Conservation (phyloP, 2,797 vertebrate genomes). For the Periparus ater region DNA sequence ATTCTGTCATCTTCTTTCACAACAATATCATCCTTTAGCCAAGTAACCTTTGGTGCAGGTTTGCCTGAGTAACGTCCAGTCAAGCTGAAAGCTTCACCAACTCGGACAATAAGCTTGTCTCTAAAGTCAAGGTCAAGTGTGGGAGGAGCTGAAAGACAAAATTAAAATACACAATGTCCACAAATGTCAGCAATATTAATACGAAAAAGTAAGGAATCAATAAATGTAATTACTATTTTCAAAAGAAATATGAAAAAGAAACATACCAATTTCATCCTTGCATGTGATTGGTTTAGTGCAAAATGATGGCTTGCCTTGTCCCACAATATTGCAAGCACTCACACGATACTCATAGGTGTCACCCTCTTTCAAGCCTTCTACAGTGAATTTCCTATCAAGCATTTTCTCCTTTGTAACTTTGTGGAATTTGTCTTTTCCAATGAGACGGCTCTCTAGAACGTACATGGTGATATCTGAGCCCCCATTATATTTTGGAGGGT, state of each 20-base stretch:
- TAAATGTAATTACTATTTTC: neutral
- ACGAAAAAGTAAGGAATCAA: neutral
- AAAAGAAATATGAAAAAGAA: neutral
- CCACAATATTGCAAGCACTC: constrained; percentile 92
- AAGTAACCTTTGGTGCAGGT: constrained; percentile 89
- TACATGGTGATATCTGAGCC: constrained; percentile 96
- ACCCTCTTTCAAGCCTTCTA: constrained; percentile 90
- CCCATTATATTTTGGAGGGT: constrained; percentile 91
- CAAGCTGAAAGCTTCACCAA: constrained; percentile 92
- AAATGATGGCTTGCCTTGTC: constrained; percentile 95
- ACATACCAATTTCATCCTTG: constrained; percentile 93
- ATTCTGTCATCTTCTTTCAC: constrained; percentile 87
- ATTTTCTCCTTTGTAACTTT: constrained; percentile 90
- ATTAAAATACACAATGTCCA: neutral
- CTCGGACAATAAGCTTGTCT: constrained; percentile 90
- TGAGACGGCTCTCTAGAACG: constrained; percentile 90
- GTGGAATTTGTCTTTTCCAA: constrained; percentile 94
- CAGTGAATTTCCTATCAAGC: constrained; percentile 88
- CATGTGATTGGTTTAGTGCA: constrained; percentile 95
- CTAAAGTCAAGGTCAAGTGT: constrained; percentile 95
- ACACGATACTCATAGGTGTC: constrained; percentile 95
- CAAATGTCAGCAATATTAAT: constrained; percentile 9
- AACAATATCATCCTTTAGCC: constrained; percentile 88
- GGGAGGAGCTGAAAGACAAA: constrained; percentile 86
- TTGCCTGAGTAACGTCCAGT: constrained; percentile 93